Percentiles rank a stretch among this genome's conserved stretches.
Conservation (phyloP, 2,113 vertebrate genomes). For the Ageneiosus marmoratus region DNA sequence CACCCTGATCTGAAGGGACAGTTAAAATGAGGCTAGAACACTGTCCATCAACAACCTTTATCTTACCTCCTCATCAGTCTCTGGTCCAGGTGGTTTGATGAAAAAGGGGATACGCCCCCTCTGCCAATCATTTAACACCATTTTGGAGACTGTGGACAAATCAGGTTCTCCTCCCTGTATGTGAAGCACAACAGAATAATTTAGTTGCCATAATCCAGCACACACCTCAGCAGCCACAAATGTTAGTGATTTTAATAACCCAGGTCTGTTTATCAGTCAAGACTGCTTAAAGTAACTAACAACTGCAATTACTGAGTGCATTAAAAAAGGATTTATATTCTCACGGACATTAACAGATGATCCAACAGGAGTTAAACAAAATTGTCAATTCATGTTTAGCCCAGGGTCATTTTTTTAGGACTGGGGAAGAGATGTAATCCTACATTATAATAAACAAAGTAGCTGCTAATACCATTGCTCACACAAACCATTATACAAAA, state of each 20-base stretch:
- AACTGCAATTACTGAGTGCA: not conserved
- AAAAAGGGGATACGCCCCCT: slow-evolving; percentile 96
- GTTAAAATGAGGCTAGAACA: not conserved
- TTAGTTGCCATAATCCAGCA: not conserved
- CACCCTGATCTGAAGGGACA: not conserved
- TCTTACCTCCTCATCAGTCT: slow-evolving; percentile 75
- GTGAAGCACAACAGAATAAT: slow-evolving; percentile 14
- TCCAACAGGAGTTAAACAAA: not conserved
- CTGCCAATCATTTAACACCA: slow-evolving; percentile 99
- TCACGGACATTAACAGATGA: not conserved
- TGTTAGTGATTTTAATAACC: not conserved
- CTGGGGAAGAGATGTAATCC: not conserved
- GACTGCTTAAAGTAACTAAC: not conserved
- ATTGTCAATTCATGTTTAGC: not conserved
- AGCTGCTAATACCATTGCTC: not conserved
- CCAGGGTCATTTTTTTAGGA: not conserved
- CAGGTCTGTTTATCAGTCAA: not conserved
- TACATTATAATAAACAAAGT: not conserved
- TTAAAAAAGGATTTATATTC: not conserved
- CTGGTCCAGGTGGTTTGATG: slow-evolving; percentile 87
- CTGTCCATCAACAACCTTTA: not conserved
- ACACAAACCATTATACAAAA: not conserved
- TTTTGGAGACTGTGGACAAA: slow-evolving; percentile 88
- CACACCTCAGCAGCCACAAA: not conserved
- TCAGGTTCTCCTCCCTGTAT: slow-evolving; percentile 92